Evolutionary conservation across 1,140 invertebrate species (phyloP).

Genomic region (Heliconius congener): DNA sequence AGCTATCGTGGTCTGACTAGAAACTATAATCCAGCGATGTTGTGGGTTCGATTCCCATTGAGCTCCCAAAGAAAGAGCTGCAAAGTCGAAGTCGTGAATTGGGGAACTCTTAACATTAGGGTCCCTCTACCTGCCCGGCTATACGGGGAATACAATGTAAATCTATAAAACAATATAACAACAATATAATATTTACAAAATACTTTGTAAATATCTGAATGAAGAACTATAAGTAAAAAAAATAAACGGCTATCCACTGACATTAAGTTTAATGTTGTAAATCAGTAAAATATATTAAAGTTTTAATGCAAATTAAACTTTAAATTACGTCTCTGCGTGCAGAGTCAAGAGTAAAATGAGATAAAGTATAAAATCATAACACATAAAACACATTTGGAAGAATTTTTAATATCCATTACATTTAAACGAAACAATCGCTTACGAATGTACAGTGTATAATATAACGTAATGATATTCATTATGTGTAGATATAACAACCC

Average conservation of each 20-base stretch:
- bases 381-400: slow-evolving; percentile 46
- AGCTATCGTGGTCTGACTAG: neutral
- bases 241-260: too few relatives aligned
- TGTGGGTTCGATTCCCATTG: too few relatives aligned
- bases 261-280: too few relatives aligned
- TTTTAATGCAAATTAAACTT: neutral
- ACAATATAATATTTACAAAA: too few relatives aligned
- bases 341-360: neutral
- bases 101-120: too few relatives aligned
- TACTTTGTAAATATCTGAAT: too few relatives aligned
- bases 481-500: slow-evolving; percentile 42
- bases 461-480: slow-evolving; percentile 44
- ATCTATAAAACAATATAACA: too few relatives aligned
- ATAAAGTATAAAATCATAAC: slow-evolving; percentile 6
- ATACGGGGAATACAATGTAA: too few relatives aligned
- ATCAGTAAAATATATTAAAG: neutral
- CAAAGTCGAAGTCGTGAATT: too few relatives aligned
- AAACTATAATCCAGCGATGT: neutral
- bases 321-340: neutral
- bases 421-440: slow-evolving; percentile 43
- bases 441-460: slow-evolving; percentile 40
- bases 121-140: too few relatives aligned
- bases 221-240: too few relatives aligned
- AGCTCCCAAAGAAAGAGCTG: too few relatives aligned
- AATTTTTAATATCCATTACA: slow-evolving; percentile 54